Conservation (phyloP, 2,888 invertebrate genomes). For the Oscheius onirici region DNA sequence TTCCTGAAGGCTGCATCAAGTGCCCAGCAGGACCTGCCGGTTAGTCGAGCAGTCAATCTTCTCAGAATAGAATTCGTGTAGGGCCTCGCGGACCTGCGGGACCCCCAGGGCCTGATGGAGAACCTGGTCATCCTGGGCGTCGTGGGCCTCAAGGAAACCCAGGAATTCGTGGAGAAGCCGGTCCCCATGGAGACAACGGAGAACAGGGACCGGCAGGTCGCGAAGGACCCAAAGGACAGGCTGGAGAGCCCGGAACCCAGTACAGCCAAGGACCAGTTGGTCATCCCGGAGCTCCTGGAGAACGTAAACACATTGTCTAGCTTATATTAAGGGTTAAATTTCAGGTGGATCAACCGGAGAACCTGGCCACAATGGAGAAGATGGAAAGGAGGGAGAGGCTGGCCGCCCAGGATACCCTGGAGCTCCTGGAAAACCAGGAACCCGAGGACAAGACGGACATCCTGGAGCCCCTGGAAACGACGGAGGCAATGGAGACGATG, state of each 20-base stretch:
- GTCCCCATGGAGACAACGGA: slow-evolving; percentile 51
- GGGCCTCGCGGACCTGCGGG: slow-evolving; percentile 61
- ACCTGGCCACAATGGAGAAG: slow-evolving; percentile 42
- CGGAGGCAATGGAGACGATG: slow-evolving; percentile 42
- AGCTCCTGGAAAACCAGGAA: slow-evolving; percentile 47
- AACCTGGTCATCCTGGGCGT: slow-evolving; percentile 52
- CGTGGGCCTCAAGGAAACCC: slow-evolving; percentile 55
- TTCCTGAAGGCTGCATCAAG: slow-evolving; percentile 52
- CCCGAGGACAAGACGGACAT: slow-evolving; percentile 41
- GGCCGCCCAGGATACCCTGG: slow-evolving; percentile 44
- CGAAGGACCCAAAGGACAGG: slow-evolving; percentile 52
- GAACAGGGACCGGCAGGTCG: slow-evolving; percentile 50
- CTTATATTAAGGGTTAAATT: slow-evolving; percentile 32
- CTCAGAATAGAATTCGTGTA: too few relatives aligned
- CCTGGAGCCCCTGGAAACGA: slow-evolving; percentile 42
- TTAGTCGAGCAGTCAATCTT: too few relatives aligned
- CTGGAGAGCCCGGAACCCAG: slow-evolving; percentile 52
- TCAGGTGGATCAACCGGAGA: slow-evolving; percentile 41
- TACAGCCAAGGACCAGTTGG: slow-evolving; percentile 45
- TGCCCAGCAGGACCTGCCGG: slow-evolving; percentile 63
- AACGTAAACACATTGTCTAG: too few relatives aligned
- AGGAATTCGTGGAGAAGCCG: slow-evolving; percentile 58
- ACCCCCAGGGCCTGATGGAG: slow-evolving; percentile 56
- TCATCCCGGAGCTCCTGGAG: slow-evolving; percentile 45
- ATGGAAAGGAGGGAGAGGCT: slow-evolving; percentile 41